Conservation (phyloP, 1,140 invertebrate species). For the Hylaeus anthracinus region DNA sequence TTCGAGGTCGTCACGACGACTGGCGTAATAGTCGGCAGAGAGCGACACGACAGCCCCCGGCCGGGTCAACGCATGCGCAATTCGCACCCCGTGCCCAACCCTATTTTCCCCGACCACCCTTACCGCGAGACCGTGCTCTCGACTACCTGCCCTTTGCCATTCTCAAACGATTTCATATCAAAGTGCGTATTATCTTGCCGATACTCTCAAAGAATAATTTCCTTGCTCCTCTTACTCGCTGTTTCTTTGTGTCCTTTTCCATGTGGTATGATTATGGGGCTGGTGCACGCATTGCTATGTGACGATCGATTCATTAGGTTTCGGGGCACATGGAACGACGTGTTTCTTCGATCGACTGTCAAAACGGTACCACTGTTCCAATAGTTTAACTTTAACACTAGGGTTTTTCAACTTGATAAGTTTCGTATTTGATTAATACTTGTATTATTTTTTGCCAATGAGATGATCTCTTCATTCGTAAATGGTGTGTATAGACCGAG, state of each 20-base stretch:
- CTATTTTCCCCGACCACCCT: constrained; percentile 65
- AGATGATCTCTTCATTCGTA: no score
- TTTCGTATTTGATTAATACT: no score
- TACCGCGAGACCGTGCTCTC: neutral
- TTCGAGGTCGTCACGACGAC: constrained; percentile 72
- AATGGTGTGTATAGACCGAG: no score
- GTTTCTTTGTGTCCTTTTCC: neutral
- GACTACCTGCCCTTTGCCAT: neutral
- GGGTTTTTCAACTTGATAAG: no score
- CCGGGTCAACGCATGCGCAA: constrained; percentile 75
- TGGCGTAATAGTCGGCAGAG: constrained; percentile 57
- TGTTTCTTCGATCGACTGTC: neutral
- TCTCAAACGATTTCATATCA: neutral
- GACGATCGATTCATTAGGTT: neutral
- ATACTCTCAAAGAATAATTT: neutral
- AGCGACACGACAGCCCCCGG: constrained; percentile 74
- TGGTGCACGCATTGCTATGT: neutral
- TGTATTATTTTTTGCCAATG: no score
- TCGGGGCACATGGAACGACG: neutral
- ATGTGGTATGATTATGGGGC: neutral
- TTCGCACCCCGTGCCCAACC: constrained; percentile 66
- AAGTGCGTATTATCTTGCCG: neutral
- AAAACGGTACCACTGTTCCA: neutral
- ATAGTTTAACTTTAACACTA: no score
- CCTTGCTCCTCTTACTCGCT: neutral